A percentile compares a stretch with the other conserved stretches of the same genome.
These are phyloP conservation scores for Argyra leucocephala DNA, from an alignment of 2,888 invertebrate species.

Conservation along the genomic window DNA sequence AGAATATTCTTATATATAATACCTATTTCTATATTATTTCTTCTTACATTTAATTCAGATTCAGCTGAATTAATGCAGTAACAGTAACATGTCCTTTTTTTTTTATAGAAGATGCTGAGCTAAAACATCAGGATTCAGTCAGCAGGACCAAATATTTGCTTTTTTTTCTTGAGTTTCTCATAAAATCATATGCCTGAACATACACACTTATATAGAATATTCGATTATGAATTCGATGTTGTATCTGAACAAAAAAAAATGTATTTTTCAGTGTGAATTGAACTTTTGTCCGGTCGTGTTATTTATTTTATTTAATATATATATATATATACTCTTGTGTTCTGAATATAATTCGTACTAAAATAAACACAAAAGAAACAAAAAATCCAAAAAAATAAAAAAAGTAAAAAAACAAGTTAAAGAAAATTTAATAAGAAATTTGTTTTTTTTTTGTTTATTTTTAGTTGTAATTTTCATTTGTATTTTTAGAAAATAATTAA, in stretches of 20 bases:
- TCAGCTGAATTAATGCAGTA: neutral
- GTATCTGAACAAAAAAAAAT: too few species aligned
- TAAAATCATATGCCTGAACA: neutral
- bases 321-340: neutral
- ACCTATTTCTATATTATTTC: too few species aligned
- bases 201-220: neutral
- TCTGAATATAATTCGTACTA: neutral
- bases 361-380: neutral
- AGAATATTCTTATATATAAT: too few species aligned
- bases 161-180: neutral
- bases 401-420: too few species aligned
- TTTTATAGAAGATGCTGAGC: neutral
- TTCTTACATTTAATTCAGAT: too few species aligned
- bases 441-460: too few species aligned
- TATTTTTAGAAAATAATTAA: too few species aligned
- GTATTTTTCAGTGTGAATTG: slow-evolving; percentile 2
- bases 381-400: neutral
- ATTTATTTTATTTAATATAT: neutral
- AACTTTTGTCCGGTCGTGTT: slow-evolving; percentile 4
- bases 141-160: neutral
- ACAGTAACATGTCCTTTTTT: too few species aligned
- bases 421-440: too few species aligned
- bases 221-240: too few species aligned
- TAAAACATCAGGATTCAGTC: neutral
- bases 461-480: too few species aligned